Conservation (phyloP, 2,797 vertebrate genomes). For the Smutsia gigantea region DNA sequence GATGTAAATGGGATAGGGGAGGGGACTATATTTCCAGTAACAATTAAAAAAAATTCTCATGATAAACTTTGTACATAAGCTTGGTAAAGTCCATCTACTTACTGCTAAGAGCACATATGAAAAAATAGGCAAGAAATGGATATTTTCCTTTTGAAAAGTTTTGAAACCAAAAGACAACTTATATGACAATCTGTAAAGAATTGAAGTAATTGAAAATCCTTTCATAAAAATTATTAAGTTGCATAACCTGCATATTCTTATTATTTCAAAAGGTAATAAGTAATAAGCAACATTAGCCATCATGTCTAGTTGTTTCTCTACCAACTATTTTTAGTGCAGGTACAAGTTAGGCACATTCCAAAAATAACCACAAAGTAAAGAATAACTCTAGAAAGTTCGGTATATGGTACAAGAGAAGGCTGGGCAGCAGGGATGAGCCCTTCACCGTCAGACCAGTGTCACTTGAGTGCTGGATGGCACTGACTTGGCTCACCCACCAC, state of each 20-base stretch:
- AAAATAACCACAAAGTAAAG: background rate
- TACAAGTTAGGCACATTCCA: background rate
- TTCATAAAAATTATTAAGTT: background rate
- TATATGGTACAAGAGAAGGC: background rate
- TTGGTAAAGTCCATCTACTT: background rate
- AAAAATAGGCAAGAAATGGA: background rate
- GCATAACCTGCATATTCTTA: background rate
- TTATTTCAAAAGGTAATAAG: background rate
- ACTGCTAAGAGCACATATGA: background rate
- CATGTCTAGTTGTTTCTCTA: background rate
- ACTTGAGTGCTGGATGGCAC: too few species aligned
- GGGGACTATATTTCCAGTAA: background rate
- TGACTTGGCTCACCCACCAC: background rate
- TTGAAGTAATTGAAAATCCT: background rate
- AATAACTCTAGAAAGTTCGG: background rate
- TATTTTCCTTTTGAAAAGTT: background rate
- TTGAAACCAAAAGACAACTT: background rate
- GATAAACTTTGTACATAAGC: background rate
- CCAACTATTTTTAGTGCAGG: background rate
- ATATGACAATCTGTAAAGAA: background rate
- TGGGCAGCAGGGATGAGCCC: background rate
- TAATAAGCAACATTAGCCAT: background rate
- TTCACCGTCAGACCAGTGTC: background rate
- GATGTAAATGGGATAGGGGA: background rate
- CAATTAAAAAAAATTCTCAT: background rate